Evolutionary conservation across 2,113 vertebrate species (phyloP), one percentile per base, ranked within the genome.

Genomic region (Peromyscus maniculatus): DNA sequence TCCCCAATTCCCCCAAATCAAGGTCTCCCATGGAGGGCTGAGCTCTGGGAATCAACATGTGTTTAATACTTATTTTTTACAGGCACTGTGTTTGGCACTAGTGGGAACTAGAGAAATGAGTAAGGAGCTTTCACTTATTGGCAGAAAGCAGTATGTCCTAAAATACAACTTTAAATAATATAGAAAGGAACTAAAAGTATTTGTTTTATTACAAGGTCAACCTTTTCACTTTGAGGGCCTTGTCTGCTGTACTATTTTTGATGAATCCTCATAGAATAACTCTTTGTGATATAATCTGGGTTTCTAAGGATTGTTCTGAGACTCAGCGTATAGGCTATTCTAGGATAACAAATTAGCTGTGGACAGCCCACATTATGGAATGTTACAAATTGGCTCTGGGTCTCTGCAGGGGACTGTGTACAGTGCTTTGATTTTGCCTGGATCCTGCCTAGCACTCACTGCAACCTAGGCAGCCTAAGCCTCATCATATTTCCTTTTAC

Each of bases 121-220:
- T 24, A 88, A 80, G 16, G 39, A 87, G 4, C 0, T 92, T 94
- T 83, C 7, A 9, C 7, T 72, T 87, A 33, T 8, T 89, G 31
- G 13, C 46, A 19, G 39, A 87, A 21, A 93, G 13, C 33, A 86
- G 17, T n/a, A 3, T 87, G 33, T 95, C 74, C 71, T 95, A 89
- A 93, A 96, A 77, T 62, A 69, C 19, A 89, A 67, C 86, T 97
- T 94, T 55, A 91, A 93, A 33, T 93, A 91, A 86, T 62, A 89
- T 39, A 7, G 36, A 89, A 96, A 93, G 3, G n/a, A 24, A 78
- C 3, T 79, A 72, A 94, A 89, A 49, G 91, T 28, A 74, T 91
- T 15, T 91, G 72, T 62, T 86, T 93, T 78, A 91, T 86, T 75
- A 52, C 10, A 89, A 83, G 15, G 36, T 7, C 26, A 75, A 19